Base-by-base conservation (phyloP, 2,888 invertebrate genomes). In the Drosophila algonquin region DNA sequence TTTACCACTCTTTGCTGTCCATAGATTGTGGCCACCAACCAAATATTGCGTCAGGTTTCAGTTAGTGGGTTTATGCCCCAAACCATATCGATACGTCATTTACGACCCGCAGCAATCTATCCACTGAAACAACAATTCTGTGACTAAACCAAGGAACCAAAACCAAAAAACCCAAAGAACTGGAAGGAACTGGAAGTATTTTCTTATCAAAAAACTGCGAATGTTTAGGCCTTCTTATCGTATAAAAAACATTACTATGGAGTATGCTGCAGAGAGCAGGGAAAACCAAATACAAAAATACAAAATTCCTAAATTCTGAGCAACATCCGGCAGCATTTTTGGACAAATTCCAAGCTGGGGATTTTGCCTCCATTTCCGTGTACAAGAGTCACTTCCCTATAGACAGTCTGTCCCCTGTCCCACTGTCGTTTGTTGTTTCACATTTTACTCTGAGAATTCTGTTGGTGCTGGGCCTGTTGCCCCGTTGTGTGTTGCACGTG, bases 401-500 rank as follows among this genome's bases (percentile, higher is more conserved):
- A n/a, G 40, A 40, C 24, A 14, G 2, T 21, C 21, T 21, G 21
- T 21, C 21, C 21, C 6, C 14, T 5, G 32, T 32, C 14, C 6
- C 2, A 14, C 32, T 40, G 47, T 10, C 47, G 35, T 40, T 40
- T 40, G 14, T 40, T 40, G 40, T 40, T 40, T 40, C 40, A 53
- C 64, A 50, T 63, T 44, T 73, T 63, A 47, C 73, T 40, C 40
- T 46, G 24, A 58, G 54, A 40, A 59, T 69, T 71, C 64, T 75
- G 80, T 72, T 76, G 74, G 68, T 75, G 80, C 70, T 76, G 74
- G 68, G 70, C 58, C 35, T 35, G 35, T 12, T 35, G 35, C 12
- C 12, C 12, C 12, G 14, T 14, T 10, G 35, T 12, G 35, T 35
- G 71, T 69, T 78, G 80, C 89, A 89, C 89, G 87, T 85, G 84